Conservation (phyloP, 2,113 vertebrate species). For the Heterotis niloticus region DNA sequence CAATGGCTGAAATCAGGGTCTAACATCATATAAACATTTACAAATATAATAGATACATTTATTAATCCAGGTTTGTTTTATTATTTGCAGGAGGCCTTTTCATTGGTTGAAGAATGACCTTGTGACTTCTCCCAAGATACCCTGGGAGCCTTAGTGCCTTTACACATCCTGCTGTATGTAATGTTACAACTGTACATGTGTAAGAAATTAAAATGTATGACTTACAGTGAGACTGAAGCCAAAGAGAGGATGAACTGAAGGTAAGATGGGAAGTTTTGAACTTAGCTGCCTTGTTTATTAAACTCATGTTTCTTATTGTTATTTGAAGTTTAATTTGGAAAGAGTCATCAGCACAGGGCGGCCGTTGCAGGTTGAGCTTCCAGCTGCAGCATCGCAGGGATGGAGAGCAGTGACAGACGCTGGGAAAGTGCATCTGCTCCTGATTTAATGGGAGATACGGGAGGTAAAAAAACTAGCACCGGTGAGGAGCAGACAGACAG, state of each 20-base stretch:
- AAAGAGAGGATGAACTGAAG: too few relatives aligned
- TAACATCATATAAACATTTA: neutral
- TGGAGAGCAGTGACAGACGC: neutral
- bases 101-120: constrained; percentile 51
- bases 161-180: neutral
- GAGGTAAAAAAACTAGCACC: constrained; percentile 12
- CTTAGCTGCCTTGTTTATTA: neutral
- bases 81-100: constrained; percentile 63
- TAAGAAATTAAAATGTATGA: constrained; percentile 22
- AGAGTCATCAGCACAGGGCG: neutral
- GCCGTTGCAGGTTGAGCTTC: neutral
- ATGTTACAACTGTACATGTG: constrained; percentile 7
- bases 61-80: neutral
- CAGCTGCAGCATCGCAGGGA: neutral
- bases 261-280: too few relatives aligned
- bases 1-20: neutral
- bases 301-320: neutral
- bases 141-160: constrained; percentile 10
- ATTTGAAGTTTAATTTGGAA: neutral
- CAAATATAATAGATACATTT: neutral
- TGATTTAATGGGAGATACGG: constrained; percentile 39
- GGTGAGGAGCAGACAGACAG: too few relatives aligned
- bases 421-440: constrained; percentile 35
- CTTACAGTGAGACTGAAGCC: neutral
- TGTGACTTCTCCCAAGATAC: neutral